These are phyloP conservation scores for Anguilla anguilla DNA, from an alignment of 2,797 vertebrate genomes.

Conservation along the genomic window DNA sequence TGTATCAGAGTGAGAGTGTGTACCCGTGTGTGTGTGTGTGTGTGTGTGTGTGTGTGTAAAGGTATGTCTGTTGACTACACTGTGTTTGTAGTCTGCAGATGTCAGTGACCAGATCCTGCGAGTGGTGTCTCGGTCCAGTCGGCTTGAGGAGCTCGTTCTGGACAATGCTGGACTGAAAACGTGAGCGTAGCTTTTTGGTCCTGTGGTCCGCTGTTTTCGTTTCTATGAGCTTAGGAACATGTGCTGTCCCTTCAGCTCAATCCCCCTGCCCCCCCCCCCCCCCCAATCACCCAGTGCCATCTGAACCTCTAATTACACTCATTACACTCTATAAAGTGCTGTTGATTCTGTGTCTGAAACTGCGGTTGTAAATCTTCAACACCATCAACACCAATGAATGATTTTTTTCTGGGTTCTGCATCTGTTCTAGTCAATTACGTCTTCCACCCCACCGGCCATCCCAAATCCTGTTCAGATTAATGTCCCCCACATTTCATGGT, in stretches of 20 bases:
- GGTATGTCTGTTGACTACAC: constrained; percentile 24
- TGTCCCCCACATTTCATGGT: not conserved
- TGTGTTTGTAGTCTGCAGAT: constrained; percentile 82
- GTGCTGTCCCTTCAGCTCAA: too few species aligned
- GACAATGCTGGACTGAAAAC: constrained; percentile 93
- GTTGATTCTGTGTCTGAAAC: not conserved
- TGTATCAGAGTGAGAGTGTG: not conserved
- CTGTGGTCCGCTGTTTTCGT: not conserved
- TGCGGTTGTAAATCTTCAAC: not conserved
- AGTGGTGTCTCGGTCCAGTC: constrained; percentile 87
- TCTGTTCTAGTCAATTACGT: not conserved
- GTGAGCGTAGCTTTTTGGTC: constrained; percentile 69
- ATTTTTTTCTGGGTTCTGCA: not conserved
- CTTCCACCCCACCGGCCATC: not conserved
- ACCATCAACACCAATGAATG: not conserved
- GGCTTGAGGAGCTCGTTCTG: constrained; percentile 89
- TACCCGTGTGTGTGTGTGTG: not conserved
- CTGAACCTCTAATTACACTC: not conserved
- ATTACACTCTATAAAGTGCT: not conserved
- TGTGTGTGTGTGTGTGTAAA: constrained; percentile 1
- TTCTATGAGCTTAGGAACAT: not conserved
- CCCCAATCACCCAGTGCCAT: not conserved
- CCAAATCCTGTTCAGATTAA: not conserved
- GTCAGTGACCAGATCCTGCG: constrained; percentile 94
- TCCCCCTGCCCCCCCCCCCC: not conserved